Evolutionary conservation across 2,113 vertebrate species (phyloP).

Genomic region (Cebidichthys violaceus): DNA sequence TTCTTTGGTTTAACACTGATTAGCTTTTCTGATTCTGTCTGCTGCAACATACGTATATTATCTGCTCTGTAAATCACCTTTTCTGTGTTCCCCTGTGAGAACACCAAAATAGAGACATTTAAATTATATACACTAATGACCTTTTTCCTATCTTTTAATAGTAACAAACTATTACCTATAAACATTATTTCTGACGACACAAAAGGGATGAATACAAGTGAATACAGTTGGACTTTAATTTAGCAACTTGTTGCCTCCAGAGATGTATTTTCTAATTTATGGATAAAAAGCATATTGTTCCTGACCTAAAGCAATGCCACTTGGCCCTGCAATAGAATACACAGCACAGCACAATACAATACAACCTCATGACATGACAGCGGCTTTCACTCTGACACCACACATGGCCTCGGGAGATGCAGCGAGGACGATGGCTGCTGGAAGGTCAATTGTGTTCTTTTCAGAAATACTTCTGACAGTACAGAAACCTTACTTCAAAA

Average conservation of each 20-base stretch:
- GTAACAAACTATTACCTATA: background rate
- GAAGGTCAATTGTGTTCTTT: conserved; percentile 11
- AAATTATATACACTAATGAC: background rate
- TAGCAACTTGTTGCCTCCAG: conserved; percentile 8
- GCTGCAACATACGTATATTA: background rate
- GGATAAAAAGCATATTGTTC: background rate
- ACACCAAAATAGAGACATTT: background rate
- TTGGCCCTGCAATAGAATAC: background rate
- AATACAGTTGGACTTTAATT: background rate
- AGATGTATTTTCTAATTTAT: background rate
- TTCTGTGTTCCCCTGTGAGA: background rate
- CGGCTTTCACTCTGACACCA: conserved; percentile 16
- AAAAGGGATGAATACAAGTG: background rate
- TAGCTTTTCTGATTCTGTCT: conserved; percentile 2
- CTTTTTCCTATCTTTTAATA: background rate
- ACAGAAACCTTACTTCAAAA: conserved; percentile 4
- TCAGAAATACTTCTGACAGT: background rate
- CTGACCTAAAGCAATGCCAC: background rate
- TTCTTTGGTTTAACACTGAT: background rate
- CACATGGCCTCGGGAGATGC: conserved; percentile 19
- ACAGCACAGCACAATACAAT: background rate
- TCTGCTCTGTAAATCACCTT: background rate
- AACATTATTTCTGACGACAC: too few species aligned
- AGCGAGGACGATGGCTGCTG: background rate
- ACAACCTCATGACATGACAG: conserved; percentile 24